Evolutionary conservation across 2,113 vertebrate genomes (phyloP), one percentile per base, ranked within the genome.

Genomic region (Platysteira castanea): DNA sequence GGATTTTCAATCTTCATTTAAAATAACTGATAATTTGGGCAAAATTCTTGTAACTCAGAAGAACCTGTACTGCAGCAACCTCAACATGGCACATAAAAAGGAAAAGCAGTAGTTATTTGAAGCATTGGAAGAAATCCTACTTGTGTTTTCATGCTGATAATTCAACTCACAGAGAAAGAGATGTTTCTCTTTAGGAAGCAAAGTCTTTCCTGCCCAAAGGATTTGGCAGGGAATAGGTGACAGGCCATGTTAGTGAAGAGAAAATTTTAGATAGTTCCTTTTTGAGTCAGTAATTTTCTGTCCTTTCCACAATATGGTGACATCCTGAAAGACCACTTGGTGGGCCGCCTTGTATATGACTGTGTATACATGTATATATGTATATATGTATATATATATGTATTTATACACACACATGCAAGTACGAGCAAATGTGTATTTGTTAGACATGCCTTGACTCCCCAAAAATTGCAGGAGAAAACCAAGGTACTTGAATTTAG

Each of bases 401-500:
- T 86, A 44, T 93, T 79, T 93, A 47, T 69, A 59, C 54, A 61
- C n/a, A 85, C 31, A 74, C 8, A 7, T 19, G 9, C n/a, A 80
- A 52, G 44, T 68, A 82, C 64, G 53, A 77, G 35, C 46, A 63
- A 87, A 86, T 63, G 26, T 42, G 30, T 74, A n/a, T 69, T 78
- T 90, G 64, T 63, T 63, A 86, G 89, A 92, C 47, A 89, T 84
- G 78, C 56, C 80, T 90, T 70, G 78, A 85, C 59, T 90, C 57
- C 60, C 57, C 31, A 65, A 80, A 94, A 89, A 67, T 9, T 94
- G 63, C 52, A 41, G 85, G 86, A 93, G 85, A 90, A 88, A 94
- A 95, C 75, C 63, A 84, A 96, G 87, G 92, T 91, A 50, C 82
- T 93, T 94, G 71, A 91, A 83, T 94, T 82, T 57, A 90, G 93